Evolutionary conservation across 2,888 invertebrate genomes (phyloP), one percentile per base, ranked within the genome.

Genomic region (Lasioglossum lativentre): DNA sequence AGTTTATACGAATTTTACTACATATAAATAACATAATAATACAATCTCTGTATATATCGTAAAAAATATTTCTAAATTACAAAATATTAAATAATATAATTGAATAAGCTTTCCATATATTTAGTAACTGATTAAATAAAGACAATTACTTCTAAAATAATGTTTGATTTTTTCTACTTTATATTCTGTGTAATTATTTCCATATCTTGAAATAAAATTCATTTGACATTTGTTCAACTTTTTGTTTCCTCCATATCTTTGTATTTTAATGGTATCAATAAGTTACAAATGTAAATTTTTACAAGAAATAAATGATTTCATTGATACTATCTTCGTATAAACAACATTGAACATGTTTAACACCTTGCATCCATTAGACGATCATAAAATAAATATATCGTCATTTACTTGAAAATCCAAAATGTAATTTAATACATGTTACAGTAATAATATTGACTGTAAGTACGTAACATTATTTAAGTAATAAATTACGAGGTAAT

Each of bases 381-480:
- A 75, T 40, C 68, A 42, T 23, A 38, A 81, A 83, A 34, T 79
- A 30, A 75, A 74, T 71, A 76, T 40, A 12, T 83, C 52, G 34
- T 19, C 45, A 23, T 42, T 38, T 73, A 66, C 34, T 47, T 78
- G 76, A 63, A 56, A 80, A 78, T 70, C 1, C 1, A 52, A 79
- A 83, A 63, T 72, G 80, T 75, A 71, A 86, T 83, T 77, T 63
- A 75, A 78, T 75, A 82, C 14, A 71, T 66, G 63, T 68, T 71
- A 74, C 70, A 82, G 66, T n/a, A 30, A 38, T 76, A 70, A n/a
- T 78, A 70, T 76, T 71, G 30, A 68, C 42, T 73, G 80, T 72
- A 82, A 75, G 76, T 86, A 52, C 72, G 75, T 74, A 47, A 83
- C 52, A 78, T 72, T 75, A 75, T 77, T 73, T 85, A 77, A 81